Evolutionary conservation across 2,888 invertebrate genomes (phyloP).

Genomic region (Dugesia japonica): DNA sequence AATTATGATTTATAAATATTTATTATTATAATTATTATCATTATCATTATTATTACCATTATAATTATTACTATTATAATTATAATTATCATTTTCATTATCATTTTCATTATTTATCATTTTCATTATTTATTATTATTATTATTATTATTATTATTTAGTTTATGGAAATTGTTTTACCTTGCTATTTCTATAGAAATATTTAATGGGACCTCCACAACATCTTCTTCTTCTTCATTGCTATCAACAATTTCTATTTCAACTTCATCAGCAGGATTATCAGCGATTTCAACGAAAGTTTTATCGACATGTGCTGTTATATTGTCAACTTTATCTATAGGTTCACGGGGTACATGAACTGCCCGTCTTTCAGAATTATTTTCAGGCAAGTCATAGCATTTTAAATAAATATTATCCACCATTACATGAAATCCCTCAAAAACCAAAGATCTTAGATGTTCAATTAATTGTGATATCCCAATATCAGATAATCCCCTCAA

Average conservation of each 20-base stretch:
- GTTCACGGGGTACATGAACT: not conserved
- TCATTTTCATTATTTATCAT: too few species aligned
- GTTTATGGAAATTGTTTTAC: too few species aligned
- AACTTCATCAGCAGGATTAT: not conserved
- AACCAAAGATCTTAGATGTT: not conserved
- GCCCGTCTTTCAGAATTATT: not conserved
- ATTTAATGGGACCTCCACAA: not conserved
- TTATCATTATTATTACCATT: too few species aligned
- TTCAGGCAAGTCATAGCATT: not conserved
- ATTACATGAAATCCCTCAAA: not conserved
- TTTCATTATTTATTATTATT: too few species aligned
- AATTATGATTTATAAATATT: too few species aligned
- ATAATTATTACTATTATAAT: too few species aligned
- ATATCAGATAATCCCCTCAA: not conserved
- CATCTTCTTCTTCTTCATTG: not conserved
- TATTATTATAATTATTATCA: too few species aligned
- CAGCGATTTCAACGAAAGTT: not conserved
- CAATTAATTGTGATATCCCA: not conserved
- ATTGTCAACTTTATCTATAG: not conserved
- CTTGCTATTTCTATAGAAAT: not conserved
- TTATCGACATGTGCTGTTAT: not conserved
- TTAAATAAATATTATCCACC: constrained; percentile 15
- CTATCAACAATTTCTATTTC: constrained; percentile 9
- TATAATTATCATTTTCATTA: too few species aligned
- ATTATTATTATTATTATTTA: too few species aligned